Base-by-base conservation (phyloP, 1,140 invertebrate genomes). In the Ylistrum balloti region DNA sequence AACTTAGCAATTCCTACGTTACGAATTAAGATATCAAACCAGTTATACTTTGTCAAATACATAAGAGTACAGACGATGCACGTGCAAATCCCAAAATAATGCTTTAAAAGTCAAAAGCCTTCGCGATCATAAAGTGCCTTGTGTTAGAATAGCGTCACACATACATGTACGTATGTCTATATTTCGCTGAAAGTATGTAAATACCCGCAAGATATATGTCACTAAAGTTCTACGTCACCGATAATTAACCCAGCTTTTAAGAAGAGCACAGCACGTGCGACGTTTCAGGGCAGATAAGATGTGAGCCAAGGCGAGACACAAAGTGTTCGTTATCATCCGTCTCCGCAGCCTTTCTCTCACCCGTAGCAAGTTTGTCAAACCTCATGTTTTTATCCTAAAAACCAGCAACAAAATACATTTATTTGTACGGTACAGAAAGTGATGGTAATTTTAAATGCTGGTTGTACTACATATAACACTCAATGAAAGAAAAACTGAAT, bases 181-280 rank as follows among this genome's bases (percentile, higher is more conserved):
- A n/a, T 38, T 38, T 38, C 35, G 13, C 35, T 38, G n/a, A 38
- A 3, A 74, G 15, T 74, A 74, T 11, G 56, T 74, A 17, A 28
- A 74, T 74, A 74, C 56, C 56, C 56, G 56, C 56, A 11, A 74
- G n/a, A 74, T 74, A n/a, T 74, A 28, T 74, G 56, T 74, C 56
- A 74, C 56, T 2, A 5, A 74, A n/a, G 28, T 9, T 17, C 17
- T 45, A 74, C 56, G 56, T 74, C 56, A 74, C n/a, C 56, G 56
- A 74, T 74, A 74, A 74, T 74, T 74, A 74, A 74, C 56, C 2
- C 13, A 74, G 56, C 11, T 74, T 74, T 74, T 28, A 74, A 11
- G 56, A 74, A n/a, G 56, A 74, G 17, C 56, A 17, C 56, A 74
- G 56, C 56, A 74, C 56, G 56, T 74, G 56, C 56, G 22, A 74